Base-by-base conservation (phyloP, 64 coral and sea anemone species). In the Stichodactyla mertensii region DNA sequence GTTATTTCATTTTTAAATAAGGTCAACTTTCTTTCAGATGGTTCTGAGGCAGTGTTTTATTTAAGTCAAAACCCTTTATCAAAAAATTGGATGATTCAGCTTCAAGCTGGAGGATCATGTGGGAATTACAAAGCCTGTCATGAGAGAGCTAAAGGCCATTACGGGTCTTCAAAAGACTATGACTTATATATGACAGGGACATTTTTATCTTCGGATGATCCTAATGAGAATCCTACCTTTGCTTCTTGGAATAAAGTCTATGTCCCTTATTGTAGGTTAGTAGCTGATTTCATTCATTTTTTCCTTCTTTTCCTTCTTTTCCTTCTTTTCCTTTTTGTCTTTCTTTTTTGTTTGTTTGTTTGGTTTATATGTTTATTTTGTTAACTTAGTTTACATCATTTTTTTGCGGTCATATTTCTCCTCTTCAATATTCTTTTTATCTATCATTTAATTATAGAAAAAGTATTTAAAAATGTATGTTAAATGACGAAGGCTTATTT, bases 261-360 rank as follows among this genome's bases (percentile, higher is more conserved):
- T 92, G 90, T 98, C 13, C 96, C 96, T 86, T 98, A 98, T 79
- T 98, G 96, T 86, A 98, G 96, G 96, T 98, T 85, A 89, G 79
- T 74, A 23, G 12, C 22, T 27, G 10, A 27, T 45, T 45, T 45
- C 36, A 45, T 45, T 45, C 36, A 45, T 45, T 45, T 45, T 45
- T 45, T 4, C 36, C 36, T 4, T 45, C 36, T 45, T 45, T 45
- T 3, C 1, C 36, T 45, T 45, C 2, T 0, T 1, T 36, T 36
- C 2, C 31, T 36, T 2, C 31, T 36, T 36, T 36, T 36, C 0
- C n/a, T n/a, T 31, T 31, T 31, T 31, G 28, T 31, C 28, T 31
- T 31, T 31, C 36, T 45, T 45, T 45, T 45, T 45, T 45, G 36
- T 45, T 45, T 45, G 36, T 45, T 45, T 45, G 36, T 45, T 45